Base-by-base conservation (phyloP, 2,113 vertebrate species). In the Plectropomus leopardus region DNA sequence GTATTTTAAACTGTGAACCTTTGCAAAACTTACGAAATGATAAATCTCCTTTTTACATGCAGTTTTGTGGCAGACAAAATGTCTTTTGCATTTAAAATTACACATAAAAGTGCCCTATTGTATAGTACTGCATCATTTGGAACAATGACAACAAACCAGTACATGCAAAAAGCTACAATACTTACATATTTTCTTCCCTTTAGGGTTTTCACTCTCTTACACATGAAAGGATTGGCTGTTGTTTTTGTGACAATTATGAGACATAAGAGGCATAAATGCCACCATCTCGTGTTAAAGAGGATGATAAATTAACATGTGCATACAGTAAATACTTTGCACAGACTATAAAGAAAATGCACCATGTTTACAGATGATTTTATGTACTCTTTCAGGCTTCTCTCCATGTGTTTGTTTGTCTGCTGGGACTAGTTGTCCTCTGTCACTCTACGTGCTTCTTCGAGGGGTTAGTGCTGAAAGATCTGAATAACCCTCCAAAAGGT, bases 361-460 rank as follows among this genome's bases (percentile, higher is more conserved):
- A 1, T 23, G 23, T 47, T 73, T 45, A 58, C 10, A 64, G 24
- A 10, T 79, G 51, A 44, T 40, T 26, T 15, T 14, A 3, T 74
- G 47, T 59, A 3, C 36, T 72, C 47, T 60, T 81, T 40, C 64
- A 89, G 88, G 26, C 67, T 55, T 81, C 78, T 63, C 32, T 92
- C 24, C 82, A 1, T 50, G 75, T 90, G 26, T 54, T 84, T 23
- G 17, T 86, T 54, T 76, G 36, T 70, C 72, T 89, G 36, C 76
- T 91, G 50, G 86, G 88, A 21, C 72, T 92, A n/a, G 44, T 87
- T 32, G 82, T 47, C 21, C 30, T 85, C 11, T 86, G 84, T 72
- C 71, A 79, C 45, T 88, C 76, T 50, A 1, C 24, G 1, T 88
- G 87, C 72, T 73, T 17, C 42, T 73, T 88, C 3, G 0, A 64